Evolutionary conservation across 2,113 vertebrate genomes (phyloP).

Genomic region (Caranx ignobilis): DNA sequence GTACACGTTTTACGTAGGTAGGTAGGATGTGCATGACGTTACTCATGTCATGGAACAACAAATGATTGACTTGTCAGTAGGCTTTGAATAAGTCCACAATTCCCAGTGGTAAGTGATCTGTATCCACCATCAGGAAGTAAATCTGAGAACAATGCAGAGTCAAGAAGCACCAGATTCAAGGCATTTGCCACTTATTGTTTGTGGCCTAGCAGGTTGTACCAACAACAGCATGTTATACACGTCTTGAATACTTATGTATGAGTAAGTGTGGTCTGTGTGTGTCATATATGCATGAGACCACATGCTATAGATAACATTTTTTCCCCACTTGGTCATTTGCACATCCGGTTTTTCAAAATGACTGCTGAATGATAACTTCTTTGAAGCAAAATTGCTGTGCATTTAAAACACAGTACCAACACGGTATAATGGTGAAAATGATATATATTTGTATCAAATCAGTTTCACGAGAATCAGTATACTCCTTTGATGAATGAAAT

Average conservation of each 20-base stretch:
- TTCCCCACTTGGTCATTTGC: not conserved
- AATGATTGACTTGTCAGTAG: conserved; percentile 36
- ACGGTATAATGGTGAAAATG: no score
- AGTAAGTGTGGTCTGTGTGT: not conserved
- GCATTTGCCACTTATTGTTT: not conserved
- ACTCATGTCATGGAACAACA: not conserved
- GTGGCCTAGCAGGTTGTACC: not conserved
- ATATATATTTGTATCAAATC: not conserved
- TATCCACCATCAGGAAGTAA: conserved; percentile 4
- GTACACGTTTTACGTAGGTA: not conserved
- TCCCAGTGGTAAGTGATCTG: conserved; percentile 24
- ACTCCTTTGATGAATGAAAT: not conserved
- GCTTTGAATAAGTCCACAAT: not conserved
- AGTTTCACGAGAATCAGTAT: not conserved
- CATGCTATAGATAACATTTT: not conserved
- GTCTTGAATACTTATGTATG: not conserved
- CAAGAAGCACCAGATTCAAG: conserved; percentile 16
- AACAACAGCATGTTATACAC: not conserved
- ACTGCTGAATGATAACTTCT: no score
- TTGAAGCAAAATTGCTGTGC: no score
- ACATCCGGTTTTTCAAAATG: not conserved
- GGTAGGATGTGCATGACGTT: not conserved
- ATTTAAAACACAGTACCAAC: no score
- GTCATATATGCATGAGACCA: not conserved
- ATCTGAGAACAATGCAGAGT: conserved; percentile 20